Evolutionary conservation across 2,113 vertebrate genomes (phyloP), one percentile per base, ranked within the genome.

Genomic region (Dromaius novaehollandiae): DNA sequence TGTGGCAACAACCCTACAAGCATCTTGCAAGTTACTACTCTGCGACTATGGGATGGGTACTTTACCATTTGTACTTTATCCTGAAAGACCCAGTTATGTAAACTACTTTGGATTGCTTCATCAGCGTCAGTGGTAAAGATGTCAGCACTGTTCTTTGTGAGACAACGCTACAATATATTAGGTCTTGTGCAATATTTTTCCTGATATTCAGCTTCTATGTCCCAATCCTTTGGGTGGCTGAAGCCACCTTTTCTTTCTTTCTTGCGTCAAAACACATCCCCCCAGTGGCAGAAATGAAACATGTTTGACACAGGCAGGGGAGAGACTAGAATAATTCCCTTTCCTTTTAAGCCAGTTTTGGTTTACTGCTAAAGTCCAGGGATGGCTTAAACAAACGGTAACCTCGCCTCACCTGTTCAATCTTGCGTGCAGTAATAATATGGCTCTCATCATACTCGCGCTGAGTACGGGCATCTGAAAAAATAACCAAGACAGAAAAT

Each of bases 391-490:
- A 38, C 20, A 15, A 14, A 40, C 1, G 5, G 32, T 48, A 75
- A 70, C 7, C 30, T 55, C 11, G 10, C 86, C 95, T 80, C 97
- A 99, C 99, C 98, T 88, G 97, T 93, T 98, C 98, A 36, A 97
- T 97, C 81, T 95, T 97, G 78, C 66, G 97, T n/a, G 99, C 99
- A 60, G 98, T 99, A 34, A 99, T 65, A 63, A 99, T 97, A 22
- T 99, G 99, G 95, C 98, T 98, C 9, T 95, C 98, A 1, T 98
- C 77, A 61, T 99, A 99, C 38, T 99, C 98, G 30, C 44, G 6
- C 84, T 93, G 97, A 81, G 98, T 97, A 51, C 99, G 98, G 44
- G 98, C 98, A 96, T 99, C 99, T 99, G 95, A 21, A 97, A 97
- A 71, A 24, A 50, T 13, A 86, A 55, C 12, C 58, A 9, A 66